Percentiles rank a stretch among this genome's conserved stretches.
Evolutionary conservation across 2,113 vertebrate species (phyloP).

Genomic region (Sceloporus tristichus): DNA sequence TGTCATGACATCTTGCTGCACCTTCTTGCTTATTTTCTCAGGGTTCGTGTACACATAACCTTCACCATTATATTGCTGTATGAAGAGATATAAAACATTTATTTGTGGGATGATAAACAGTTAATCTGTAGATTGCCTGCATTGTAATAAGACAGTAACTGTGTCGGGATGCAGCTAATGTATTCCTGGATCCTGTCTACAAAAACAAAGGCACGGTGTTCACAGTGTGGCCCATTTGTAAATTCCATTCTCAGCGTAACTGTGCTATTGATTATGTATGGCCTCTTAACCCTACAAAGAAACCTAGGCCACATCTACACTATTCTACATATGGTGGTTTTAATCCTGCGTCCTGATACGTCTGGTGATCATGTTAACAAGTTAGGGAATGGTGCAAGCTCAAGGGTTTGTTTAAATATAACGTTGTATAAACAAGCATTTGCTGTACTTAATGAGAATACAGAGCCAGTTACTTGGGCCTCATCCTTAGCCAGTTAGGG

Average conservation of each 20-base stretch:
- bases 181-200: background rate
- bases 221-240: background rate
- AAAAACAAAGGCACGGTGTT: slow-evolving; percentile 1
- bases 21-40: slow-evolving; percentile 16
- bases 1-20: background rate
- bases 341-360: background rate
- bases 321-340: background rate
- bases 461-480: background rate
- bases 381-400: background rate
- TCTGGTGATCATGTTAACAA: slow-evolving; percentile 12
- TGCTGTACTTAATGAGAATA: slow-evolving; percentile 48
- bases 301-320: background rate
- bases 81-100: background rate
- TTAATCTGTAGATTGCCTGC: background rate
- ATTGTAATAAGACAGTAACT: background rate
- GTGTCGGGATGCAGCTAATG: background rate
- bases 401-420: background rate
- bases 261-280: background rate
- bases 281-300: background rate
- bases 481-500: slow-evolving; percentile 41
- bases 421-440: background rate
- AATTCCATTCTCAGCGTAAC: background rate
- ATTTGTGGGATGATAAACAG: background rate
- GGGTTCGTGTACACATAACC: slow-evolving; percentile 1
- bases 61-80: background rate